These are phyloP conservation scores for Drosophila sulfurigaster DNA, from an alignment of 1,140 invertebrate species.

Conservation along the genomic window DNA sequence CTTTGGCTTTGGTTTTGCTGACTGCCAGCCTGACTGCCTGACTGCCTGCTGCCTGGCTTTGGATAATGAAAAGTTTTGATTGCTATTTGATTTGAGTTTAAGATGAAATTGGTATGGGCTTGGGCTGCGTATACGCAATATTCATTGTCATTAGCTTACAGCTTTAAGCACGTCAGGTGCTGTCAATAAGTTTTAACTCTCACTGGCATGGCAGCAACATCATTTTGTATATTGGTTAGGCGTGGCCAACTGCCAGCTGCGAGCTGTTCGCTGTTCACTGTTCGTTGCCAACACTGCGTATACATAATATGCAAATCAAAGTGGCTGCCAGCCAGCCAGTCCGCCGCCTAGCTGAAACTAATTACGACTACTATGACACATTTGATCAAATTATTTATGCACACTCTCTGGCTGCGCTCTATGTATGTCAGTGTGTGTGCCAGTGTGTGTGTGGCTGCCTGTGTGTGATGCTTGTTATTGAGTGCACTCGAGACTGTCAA, in stretches of 20 bases:
- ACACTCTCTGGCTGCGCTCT: slow-evolving; percentile 13
- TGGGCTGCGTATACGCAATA: slow-evolving; percentile 66
- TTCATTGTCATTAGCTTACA: slow-evolving; percentile 39
- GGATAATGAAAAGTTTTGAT: slow-evolving; percentile 81
- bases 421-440: slow-evolving; percentile 1
- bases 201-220: background rate
- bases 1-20: slow-evolving; percentile 31
- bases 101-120: slow-evolving; percentile 43
- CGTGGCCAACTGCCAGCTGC: slow-evolving; percentile 6
- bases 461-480: slow-evolving; percentile 57
- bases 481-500: slow-evolving; percentile 77
- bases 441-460: background rate
- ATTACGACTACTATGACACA: slow-evolving; percentile 66
- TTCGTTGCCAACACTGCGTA: slow-evolving; percentile 41
- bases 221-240: slow-evolving; percentile 7
- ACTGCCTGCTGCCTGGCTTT: slow-evolving; percentile 36
- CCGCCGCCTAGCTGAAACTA: slow-evolving; percentile 65
- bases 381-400: slow-evolving; percentile 79
- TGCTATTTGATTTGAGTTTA: slow-evolving; percentile 81
- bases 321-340: slow-evolving; percentile 14
- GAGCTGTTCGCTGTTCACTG: background rate
- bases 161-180: slow-evolving; percentile 52
- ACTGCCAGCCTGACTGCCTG: slow-evolving; percentile 13
- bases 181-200: slow-evolving; percentile 63
- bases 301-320: slow-evolving; percentile 77